phyloP scores from a whole-genome alignment of 2,888 invertebrate species.

The Nomada fucata region DNA sequence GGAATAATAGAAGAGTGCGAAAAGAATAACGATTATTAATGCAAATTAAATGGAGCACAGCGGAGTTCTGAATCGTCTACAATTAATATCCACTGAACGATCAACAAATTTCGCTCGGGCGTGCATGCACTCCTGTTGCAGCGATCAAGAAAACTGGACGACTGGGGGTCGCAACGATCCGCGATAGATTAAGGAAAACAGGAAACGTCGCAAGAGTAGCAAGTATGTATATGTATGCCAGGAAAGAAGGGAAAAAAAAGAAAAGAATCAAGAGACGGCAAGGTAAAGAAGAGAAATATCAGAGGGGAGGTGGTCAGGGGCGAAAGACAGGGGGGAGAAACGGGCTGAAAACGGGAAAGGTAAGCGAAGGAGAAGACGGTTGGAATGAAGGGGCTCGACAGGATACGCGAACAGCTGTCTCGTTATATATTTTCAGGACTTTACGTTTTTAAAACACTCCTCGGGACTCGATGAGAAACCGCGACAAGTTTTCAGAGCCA shows the following conservation, averaged over 20 bases:
- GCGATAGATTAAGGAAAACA: slow-evolving; percentile 23
- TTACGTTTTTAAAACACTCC: slow-evolving; percentile 65
- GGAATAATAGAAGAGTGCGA: too few species aligned
- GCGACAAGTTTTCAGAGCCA: slow-evolving; percentile 9
- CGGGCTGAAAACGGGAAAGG: slow-evolving; percentile 27
- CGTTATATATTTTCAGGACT: slow-evolving; percentile 79
- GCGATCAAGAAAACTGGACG: too few species aligned
- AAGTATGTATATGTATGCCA: background rate
- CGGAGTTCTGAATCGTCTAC: too few species aligned
- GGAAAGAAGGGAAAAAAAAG: background rate
- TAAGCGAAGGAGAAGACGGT: slow-evolving; percentile 40
- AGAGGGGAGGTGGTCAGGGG: background rate
- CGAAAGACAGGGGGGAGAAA: slow-evolving; percentile 4
- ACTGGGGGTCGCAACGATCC: slow-evolving; percentile 23
- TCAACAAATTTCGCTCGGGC: too few species aligned
- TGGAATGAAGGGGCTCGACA: slow-evolving; percentile 67
- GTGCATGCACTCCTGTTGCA: too few species aligned
- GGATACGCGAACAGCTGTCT: slow-evolving; percentile 78
- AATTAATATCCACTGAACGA: too few species aligned
- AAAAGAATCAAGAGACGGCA: background rate
- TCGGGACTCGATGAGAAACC: slow-evolving; percentile 56
- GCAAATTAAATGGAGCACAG: too few species aligned
- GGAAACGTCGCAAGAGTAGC: slow-evolving; percentile 5
- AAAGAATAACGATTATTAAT: too few species aligned
- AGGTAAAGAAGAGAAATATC: background rate